Conservation (phyloP, 2,113 vertebrate species). For the Percopsis transmontana region DNA sequence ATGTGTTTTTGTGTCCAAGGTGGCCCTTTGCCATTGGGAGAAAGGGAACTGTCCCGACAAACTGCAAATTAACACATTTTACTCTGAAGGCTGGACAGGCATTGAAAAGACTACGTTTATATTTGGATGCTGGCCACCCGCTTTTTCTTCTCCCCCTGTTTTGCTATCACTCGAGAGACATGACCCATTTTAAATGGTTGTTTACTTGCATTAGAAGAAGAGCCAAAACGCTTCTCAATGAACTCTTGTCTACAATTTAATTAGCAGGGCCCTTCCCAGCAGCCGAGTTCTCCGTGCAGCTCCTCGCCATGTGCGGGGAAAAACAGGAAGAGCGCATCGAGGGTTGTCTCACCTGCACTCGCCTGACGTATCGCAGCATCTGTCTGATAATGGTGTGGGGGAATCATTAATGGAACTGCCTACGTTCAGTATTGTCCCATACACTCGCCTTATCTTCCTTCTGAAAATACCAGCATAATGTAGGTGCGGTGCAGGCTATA, state of each 20-base stretch:
- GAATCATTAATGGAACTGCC: too few species aligned
- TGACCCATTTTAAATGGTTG: constrained; percentile 83
- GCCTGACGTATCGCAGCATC: too few species aligned
- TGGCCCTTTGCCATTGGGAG: constrained; percentile 16
- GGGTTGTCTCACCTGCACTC: constrained; percentile 34
- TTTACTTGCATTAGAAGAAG: constrained; percentile 81
- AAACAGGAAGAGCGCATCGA: constrained; percentile 25
- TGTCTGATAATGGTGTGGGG: too few species aligned
- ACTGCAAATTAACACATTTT: constrained; percentile 77
- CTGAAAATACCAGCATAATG: too few species aligned
- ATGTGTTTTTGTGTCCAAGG: constrained; percentile 13
- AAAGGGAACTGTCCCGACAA: constrained; percentile 28
- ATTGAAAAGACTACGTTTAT: constrained; percentile 75
- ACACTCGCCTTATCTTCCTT: too few species aligned
- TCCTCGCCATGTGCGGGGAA: constrained; percentile 49
- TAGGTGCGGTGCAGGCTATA: too few species aligned
- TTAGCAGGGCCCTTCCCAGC: constrained; percentile 76
- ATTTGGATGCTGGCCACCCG: constrained; percentile 74
- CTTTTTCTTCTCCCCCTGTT: constrained; percentile 70
- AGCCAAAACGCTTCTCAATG: constrained; percentile 80
- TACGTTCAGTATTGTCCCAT: too few species aligned
- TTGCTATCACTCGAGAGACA: constrained; percentile 72
- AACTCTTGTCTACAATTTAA: constrained; percentile 85
- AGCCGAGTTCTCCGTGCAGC: constrained; percentile 60
- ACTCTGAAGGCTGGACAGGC: constrained; percentile 75